Conservation (phyloP, 2,888 invertebrate species). For the Ligdia adustata region DNA sequence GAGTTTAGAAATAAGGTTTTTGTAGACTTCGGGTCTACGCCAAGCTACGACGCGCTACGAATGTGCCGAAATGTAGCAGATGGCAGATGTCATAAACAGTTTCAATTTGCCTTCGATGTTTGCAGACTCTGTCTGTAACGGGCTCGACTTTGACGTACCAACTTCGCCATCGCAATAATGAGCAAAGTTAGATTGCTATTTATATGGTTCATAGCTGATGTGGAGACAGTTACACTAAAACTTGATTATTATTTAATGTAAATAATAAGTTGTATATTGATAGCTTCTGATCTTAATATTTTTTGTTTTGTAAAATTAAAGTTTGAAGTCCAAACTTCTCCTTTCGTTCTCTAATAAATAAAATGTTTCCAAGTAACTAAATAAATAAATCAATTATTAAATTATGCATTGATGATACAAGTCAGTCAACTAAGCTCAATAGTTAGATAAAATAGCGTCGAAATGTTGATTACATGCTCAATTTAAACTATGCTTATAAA, state of each 20-base stretch:
- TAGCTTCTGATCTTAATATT: no score
- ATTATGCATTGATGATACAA: neutral
- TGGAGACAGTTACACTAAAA: neutral
- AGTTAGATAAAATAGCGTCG: slow-evolving; percentile 1
- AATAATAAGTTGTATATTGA: no score
- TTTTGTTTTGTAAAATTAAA: no score
- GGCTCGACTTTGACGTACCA: slow-evolving; percentile 22
- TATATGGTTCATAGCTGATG: neutral
- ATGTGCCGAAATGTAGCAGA: slow-evolving; percentile 14
- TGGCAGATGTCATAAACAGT: slow-evolving; percentile 17
- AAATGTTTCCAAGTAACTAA: no score
- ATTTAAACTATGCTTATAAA: slow-evolving; percentile 4
- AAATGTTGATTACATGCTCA: slow-evolving; percentile 3
- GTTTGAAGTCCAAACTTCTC: no score
- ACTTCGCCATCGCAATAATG: slow-evolving; percentile 17
- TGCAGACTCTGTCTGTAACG: slow-evolving; percentile 12
- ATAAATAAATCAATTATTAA: no score
- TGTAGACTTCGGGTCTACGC: slow-evolving; percentile 17
- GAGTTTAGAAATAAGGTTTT: neutral
- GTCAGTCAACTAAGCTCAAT: neutral
- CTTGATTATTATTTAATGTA: no score
- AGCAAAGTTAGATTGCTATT: slow-evolving; percentile 22
- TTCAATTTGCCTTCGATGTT: slow-evolving; percentile 22
- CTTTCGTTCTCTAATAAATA: no score
- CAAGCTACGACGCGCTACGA: slow-evolving; percentile 21